A percentile compares a stretch with the other conserved stretches of the same genome.
Evolutionary conservation across 2,113 vertebrate species (phyloP).

Genomic region (Mellivora capensis): DNA sequence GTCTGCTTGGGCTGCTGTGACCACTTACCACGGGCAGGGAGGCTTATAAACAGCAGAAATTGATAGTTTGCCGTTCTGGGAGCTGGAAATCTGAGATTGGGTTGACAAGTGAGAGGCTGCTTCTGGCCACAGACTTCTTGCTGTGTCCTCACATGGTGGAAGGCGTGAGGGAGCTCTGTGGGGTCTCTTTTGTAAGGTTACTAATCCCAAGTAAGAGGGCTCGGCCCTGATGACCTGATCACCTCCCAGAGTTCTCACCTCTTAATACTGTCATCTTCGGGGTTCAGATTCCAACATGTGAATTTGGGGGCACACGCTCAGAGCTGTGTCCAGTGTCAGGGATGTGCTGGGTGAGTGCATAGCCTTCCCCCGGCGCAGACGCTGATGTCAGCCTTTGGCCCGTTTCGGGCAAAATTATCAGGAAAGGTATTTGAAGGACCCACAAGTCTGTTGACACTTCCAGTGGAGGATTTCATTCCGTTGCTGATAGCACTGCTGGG

Average conservation of each 20-base stretch:
- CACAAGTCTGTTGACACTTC: background rate
- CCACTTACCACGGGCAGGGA: background rate
- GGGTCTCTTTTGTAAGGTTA: background rate
- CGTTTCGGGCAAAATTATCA: background rate
- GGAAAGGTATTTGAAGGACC: background rate
- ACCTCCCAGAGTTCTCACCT: background rate
- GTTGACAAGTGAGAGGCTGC: too few relatives aligned
- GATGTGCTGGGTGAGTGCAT: background rate
- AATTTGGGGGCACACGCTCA: background rate
- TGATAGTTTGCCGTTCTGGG: background rate
- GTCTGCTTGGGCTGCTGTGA: too few relatives aligned
- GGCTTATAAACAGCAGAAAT: background rate
- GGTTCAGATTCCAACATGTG: background rate
- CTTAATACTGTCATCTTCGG: too few relatives aligned
- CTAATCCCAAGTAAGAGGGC: background rate
- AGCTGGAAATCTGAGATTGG: background rate
- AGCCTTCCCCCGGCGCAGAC: background rate
- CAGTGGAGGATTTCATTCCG: background rate
- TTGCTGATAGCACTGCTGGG: background rate
- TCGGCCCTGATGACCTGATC: background rate
- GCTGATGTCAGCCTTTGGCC: background rate
- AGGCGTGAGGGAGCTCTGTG: background rate
- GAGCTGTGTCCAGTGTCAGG: rapidly evolving
- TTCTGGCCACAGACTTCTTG: background rate
- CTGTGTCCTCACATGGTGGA: rapidly evolving